Conservation (phyloP, 2,113 vertebrate genomes). For the Propithecus coquereli region DNA sequence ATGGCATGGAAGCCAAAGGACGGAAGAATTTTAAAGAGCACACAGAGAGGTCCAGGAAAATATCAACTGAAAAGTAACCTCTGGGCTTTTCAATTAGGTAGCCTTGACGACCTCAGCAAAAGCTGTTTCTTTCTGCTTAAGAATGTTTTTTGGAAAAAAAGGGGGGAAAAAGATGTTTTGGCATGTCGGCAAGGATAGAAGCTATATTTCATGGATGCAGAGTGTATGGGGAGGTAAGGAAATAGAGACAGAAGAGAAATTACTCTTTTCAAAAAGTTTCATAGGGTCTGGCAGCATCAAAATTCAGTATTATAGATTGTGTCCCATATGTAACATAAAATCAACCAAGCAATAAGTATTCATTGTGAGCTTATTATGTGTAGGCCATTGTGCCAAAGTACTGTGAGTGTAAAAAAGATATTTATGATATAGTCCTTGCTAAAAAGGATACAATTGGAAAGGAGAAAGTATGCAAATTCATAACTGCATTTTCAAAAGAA, state of each 20-base stretch:
- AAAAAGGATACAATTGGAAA: background rate
- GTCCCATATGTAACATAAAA: background rate
- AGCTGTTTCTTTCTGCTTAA: background rate
- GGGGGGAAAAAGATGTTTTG: too few relatives aligned
- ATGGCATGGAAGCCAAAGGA: background rate
- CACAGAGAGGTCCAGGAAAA: background rate
- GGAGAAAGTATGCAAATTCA: background rate
- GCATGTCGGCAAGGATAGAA: background rate
- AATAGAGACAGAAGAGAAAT: background rate
- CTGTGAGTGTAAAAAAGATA: background rate
- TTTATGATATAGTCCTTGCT: background rate
- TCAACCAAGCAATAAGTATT: slow-evolving; percentile 11
- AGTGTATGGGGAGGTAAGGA: background rate
- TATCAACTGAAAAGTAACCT: background rate
- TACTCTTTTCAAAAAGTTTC: background rate
- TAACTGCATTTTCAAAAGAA: slow-evolving; percentile 19
- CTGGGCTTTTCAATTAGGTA: background rate
- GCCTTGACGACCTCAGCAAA: background rate
- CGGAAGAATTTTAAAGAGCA: background rate
- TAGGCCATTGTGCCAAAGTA: background rate
- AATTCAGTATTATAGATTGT: background rate
- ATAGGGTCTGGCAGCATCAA: background rate
- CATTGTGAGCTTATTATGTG: background rate
- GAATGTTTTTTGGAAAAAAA: too few relatives aligned
- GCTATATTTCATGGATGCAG: background rate